Evolutionary conservation across 2,113 vertebrate species (phyloP).

Genomic region (Aphelocoma coerulescens): DNA sequence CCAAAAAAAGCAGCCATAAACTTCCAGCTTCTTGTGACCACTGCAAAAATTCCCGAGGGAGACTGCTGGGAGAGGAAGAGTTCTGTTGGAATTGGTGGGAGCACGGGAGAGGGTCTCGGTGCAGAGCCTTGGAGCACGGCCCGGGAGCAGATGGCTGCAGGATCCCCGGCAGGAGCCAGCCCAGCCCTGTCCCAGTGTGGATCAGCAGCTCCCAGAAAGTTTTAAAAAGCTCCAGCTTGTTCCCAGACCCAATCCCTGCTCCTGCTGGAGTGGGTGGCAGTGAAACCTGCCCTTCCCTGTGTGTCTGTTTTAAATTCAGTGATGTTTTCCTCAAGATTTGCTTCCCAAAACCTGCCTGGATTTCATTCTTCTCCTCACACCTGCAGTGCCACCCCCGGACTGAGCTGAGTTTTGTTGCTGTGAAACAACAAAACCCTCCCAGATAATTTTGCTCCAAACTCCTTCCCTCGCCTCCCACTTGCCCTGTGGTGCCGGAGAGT

Average conservation of each 20-base stretch:
- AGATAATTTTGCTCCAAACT: not conserved
- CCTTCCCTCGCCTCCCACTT: not conserved
- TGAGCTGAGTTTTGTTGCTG: not conserved
- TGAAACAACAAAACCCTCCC: not conserved
- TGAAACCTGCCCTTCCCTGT: not conserved
- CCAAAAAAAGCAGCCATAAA: not conserved
- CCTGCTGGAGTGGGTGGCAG: not conserved
- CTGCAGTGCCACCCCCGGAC: not conserved
- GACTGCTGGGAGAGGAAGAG: not conserved
- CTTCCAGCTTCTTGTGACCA: not conserved
- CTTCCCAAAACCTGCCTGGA: not conserved
- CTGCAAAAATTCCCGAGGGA: not conserved
- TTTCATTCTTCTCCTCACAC: not conserved
- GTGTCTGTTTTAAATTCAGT: not conserved
- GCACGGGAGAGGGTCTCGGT: not conserved
- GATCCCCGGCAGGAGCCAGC: not conserved
- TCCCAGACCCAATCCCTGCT: not conserved
- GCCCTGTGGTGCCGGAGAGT: not conserved
- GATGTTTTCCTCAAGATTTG: not conserved
- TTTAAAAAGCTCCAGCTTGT: accelerated
- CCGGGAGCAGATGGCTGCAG: not conserved
- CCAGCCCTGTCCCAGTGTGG: not conserved
- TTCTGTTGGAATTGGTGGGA: not conserved
- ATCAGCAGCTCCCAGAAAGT: not conserved
- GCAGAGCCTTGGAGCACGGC: not conserved